Conservation (phyloP, 2,113 vertebrate genomes). For the Lepus americanus region DNA sequence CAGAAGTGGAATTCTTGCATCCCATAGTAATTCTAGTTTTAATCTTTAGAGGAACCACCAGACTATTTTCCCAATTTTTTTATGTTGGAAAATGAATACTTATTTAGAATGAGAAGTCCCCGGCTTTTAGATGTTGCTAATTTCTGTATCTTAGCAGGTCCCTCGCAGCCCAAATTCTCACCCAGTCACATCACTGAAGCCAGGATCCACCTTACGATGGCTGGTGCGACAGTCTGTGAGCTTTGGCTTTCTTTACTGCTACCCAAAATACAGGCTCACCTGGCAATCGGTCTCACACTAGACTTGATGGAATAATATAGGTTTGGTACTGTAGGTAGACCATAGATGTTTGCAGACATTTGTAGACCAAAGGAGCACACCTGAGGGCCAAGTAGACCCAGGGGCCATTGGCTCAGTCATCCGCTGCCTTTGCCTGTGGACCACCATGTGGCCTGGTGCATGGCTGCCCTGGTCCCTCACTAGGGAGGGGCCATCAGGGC, state of each 20-base stretch:
- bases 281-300: not conserved
- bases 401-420: not conserved
- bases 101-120: not conserved
- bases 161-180: not conserved
- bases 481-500: not conserved
- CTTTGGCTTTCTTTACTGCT: not conserved
- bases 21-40: not conserved
- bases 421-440: not conserved
- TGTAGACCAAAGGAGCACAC: not conserved
- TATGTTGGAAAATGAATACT: too few relatives aligned
- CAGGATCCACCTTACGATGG: not conserved
- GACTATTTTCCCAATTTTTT: not conserved
- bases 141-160: not conserved
- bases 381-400: not conserved
- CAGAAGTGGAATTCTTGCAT: not conserved
- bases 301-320: not conserved
- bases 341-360: not conserved
- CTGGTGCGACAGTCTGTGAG: not conserved
- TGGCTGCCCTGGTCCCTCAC: not conserved
- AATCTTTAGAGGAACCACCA: not conserved
- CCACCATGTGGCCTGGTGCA: not conserved
- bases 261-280: not conserved
- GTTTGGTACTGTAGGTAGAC: not conserved
- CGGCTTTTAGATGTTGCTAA: not conserved
- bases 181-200: not conserved